A percentile compares a stretch with the other conserved stretches of the same genome.
These are phyloP conservation scores for Punctoribates punctum DNA, from an alignment of 2,888 invertebrate genomes.

Conservation along the genomic window DNA sequence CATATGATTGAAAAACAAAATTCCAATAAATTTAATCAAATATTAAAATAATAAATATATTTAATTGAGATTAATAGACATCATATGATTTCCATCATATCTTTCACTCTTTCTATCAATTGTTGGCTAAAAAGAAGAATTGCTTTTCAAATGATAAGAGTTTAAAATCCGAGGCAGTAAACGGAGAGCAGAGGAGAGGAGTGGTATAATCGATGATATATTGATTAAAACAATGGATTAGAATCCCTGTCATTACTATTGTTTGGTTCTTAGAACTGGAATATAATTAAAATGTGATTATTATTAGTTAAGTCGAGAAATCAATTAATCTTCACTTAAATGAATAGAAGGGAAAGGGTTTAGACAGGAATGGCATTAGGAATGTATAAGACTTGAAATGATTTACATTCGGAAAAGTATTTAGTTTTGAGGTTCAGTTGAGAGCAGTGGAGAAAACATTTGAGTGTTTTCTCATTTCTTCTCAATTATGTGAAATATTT, in stretches of 20 bases:
- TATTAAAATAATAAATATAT: no score
- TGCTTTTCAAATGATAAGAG: no score
- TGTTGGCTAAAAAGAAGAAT: no score
- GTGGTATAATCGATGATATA: background rate
- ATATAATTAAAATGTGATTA: constrained; percentile 30
- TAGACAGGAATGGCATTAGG: constrained; percentile 15
- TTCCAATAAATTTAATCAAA: no score
- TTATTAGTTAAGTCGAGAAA: constrained; percentile 1
- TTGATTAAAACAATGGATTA: background rate
- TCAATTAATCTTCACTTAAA: constrained; percentile 24
- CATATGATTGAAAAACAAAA: no score
- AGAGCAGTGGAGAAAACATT: background rate
- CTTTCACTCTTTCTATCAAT: no score
- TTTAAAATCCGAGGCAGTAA: no score
- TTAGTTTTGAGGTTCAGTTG: constrained; percentile 5
- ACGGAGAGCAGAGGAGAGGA: no score
- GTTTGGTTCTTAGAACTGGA: background rate
- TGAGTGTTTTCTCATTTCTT: constrained; percentile 2
- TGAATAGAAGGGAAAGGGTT: constrained; percentile 28
- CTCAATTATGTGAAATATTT: constrained; percentile 8
- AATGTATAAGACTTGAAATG: constrained; percentile 12
- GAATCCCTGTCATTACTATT: background rate
- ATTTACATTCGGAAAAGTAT: background rate
- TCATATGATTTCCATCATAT: no score
- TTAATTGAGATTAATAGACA: no score